Conservation (phyloP, 1,140 invertebrate genomes). For the Drosophila saltans region DNA sequence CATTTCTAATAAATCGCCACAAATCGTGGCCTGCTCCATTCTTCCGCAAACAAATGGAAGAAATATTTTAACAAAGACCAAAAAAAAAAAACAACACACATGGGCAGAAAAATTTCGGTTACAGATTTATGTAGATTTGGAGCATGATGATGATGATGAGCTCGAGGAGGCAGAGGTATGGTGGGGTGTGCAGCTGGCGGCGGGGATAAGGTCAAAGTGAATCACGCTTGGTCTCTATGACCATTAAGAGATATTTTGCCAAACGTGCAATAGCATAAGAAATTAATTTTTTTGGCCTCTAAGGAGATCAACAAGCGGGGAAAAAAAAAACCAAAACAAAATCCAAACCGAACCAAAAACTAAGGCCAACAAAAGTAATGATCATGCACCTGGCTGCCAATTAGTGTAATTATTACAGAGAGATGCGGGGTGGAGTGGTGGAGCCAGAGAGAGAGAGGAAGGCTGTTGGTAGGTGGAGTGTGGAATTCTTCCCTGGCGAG, state of each 20-base stretch:
- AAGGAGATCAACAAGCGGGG: neutral
- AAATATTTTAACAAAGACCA: slow-evolving; percentile 62
- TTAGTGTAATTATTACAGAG: slow-evolving; percentile 79
- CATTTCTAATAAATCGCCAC: slow-evolving; percentile 74
- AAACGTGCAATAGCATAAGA: slow-evolving; percentile 74
- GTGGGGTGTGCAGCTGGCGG: neutral
- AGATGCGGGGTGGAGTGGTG: slow-evolving; percentile 8
- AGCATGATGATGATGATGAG: slow-evolving; percentile 59
- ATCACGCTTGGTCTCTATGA: slow-evolving; percentile 73
- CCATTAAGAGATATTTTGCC: slow-evolving; percentile 65
- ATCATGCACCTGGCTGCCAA: slow-evolving; percentile 74
- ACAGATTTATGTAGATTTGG: slow-evolving; percentile 81
- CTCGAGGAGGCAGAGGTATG: slow-evolving; percentile 8
- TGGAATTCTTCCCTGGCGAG: slow-evolving; percentile 41
- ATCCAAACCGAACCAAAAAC: slow-evolving; percentile 20
- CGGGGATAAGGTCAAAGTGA: slow-evolving; percentile 72
- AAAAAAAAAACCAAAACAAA: neutral
- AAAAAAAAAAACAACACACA: slow-evolving; percentile 53
- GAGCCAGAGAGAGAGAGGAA: slow-evolving; percentile 17
- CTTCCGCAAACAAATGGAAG: slow-evolving; percentile 67
- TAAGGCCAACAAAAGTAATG: slow-evolving; percentile 43
- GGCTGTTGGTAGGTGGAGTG: slow-evolving; percentile 40
- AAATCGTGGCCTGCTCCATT: slow-evolving; percentile 56
- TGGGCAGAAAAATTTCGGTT: slow-evolving; percentile 55
- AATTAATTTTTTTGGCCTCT: slow-evolving; percentile 59